A percentile compares a stretch with the other conserved stretches of the same genome.
These are phyloP conservation scores for Sylvicola cinctus DNA, from an alignment of 2,888 invertebrate genomes.

Conservation along the genomic window DNA sequence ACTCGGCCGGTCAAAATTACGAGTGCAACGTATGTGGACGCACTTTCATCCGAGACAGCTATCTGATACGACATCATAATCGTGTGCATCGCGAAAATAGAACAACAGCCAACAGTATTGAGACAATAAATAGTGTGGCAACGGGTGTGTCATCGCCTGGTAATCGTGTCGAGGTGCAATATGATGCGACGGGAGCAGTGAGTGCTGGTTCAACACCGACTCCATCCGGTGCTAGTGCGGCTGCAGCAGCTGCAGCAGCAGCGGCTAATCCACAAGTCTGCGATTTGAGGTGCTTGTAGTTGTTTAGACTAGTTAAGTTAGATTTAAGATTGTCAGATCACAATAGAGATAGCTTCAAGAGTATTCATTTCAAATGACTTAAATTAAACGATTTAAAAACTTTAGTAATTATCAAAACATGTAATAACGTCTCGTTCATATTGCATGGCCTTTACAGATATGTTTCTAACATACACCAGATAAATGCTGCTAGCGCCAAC, in stretches of 20 bases:
- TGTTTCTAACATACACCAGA: constrained; percentile 11
- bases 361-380: too few relatives aligned
- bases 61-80: constrained; percentile 55
- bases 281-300: constrained; percentile 11
- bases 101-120: constrained; percentile 33
- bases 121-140: constrained; percentile 29
- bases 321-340: too few relatives aligned
- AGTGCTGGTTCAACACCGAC: background rate
- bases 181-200: too few relatives aligned
- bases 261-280: constrained; percentile 13
- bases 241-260: constrained; percentile 5
- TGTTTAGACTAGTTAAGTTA: too few relatives aligned
- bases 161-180: too few relatives aligned
- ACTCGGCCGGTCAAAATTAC: constrained; percentile 45
- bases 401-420: too few relatives aligned
- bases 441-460: too few relatives aligned
- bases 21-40: constrained; percentile 55
- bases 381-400: too few relatives aligned
- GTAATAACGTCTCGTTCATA: too few relatives aligned
- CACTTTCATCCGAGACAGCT: constrained; percentile 55
- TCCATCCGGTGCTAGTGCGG: background rate
- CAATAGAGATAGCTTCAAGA: too few relatives aligned
- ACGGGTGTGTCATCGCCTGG: constrained; percentile 11
- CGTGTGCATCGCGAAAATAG: constrained; percentile 46
- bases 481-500: constrained; percentile 7